These are phyloP conservation scores for Phyllotreta striolata DNA, from an alignment of 2,888 invertebrate genomes.

Conservation along the genomic window DNA sequence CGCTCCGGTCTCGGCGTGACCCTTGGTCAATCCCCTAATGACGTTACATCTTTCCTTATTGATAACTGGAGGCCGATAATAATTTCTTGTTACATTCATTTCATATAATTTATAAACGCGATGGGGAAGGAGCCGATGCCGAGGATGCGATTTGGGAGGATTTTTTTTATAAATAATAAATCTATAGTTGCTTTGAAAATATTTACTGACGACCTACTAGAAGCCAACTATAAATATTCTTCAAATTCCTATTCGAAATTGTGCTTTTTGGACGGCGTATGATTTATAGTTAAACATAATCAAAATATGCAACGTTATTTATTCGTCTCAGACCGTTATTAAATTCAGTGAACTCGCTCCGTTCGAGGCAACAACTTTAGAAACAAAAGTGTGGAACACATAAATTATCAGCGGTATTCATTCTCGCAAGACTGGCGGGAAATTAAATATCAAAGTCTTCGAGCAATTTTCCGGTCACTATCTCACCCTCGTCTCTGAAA, in stretches of 20 bases:
- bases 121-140: neutral
- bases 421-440: slow-evolving; percentile 30
- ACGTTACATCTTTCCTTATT: slow-evolving; percentile 51
- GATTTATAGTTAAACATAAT: too few species aligned
- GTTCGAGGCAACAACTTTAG: slow-evolving; percentile 2
- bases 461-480: slow-evolving; percentile 45
- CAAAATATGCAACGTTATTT: too few species aligned
- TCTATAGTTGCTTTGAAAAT: slow-evolving; percentile 5
- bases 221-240: too few species aligned
- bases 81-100: slow-evolving; percentile 28
- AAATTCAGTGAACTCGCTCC: slow-evolving; percentile 3
- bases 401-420: slow-evolving; percentile 26
- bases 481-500: slow-evolving; percentile 44
- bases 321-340: too few species aligned
- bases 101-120: slow-evolving; percentile 26
- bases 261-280: neutral
- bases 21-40: slow-evolving; percentile 56
- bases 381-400: slow-evolving; percentile 21
- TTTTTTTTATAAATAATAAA: slow-evolving; percentile 28
- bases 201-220: neutral
- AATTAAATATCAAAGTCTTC: slow-evolving; percentile 32
- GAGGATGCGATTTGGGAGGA: slow-evolving; percentile 21
- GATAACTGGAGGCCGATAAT: slow-evolving; percentile 48
- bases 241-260: too few species aligned
- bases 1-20: slow-evolving; percentile 46